Evolutionary conservation across 2,113 vertebrate genomes (phyloP).

Genomic region (Sus scrofa): T2T-Sscrofa CM000823.6:9246001-9246500

Average conservation of each 20-base stretch:
- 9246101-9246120: not conserved
- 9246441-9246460: not conserved
- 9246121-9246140: not conserved
- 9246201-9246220: not conserved
- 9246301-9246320: not conserved
- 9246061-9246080: not conserved
- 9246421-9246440: not conserved
- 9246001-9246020: not conserved
- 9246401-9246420: not conserved
- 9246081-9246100: not conserved
- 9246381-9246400: not conserved
- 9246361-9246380: not conserved
- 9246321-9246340: too few species aligned
- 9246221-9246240: constrained; percentile 1
- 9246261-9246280: not conserved
- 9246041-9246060: too few species aligned
- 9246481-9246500: not conserved
- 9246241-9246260: not conserved
- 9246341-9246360: not conserved
- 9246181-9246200: not conserved
- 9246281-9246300: not conserved
- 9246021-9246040: not conserved
- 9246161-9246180: not conserved
- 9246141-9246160: not conserved
- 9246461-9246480: not conserved